A percentile compares a stretch with the other conserved stretches of the same genome.
Conservation (phyloP, 2,888 invertebrate genomes). For the Cremastinae sp. region DNA sequence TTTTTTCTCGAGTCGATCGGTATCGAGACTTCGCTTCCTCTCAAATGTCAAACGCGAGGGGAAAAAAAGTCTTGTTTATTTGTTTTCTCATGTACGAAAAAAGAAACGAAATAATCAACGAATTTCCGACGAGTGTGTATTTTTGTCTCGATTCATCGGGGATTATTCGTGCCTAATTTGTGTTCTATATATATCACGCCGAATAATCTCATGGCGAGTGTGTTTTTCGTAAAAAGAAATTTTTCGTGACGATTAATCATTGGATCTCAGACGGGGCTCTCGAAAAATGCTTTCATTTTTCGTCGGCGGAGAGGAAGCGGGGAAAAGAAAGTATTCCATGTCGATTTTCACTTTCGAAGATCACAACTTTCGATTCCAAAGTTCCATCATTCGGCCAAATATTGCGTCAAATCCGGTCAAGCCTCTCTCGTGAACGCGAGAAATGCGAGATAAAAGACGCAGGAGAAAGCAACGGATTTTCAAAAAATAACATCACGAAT, state of each 20-base stretch:
- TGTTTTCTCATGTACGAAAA: too few relatives aligned
- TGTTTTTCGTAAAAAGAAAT: too few relatives aligned
- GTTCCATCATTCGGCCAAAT: slow-evolving; percentile 33
- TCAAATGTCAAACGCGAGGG: slow-evolving; percentile 11
- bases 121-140: too few relatives aligned
- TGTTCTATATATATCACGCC: not conserved
- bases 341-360: slow-evolving; percentile 51
- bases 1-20: slow-evolving; percentile 24
- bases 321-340: slow-evolving; percentile 26
- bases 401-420: slow-evolving; percentile 37
- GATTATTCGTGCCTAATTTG: not conserved
- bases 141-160: too few relatives aligned
- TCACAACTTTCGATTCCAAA: slow-evolving; percentile 45
- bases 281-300: slow-evolving; percentile 2
- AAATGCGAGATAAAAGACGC: not conserved
- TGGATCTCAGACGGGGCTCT: not conserved
- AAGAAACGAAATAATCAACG: too few relatives aligned
- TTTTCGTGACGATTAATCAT: not conserved
- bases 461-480: not conserved
- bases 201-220: not conserved
- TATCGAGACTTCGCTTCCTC: slow-evolving; percentile 7
- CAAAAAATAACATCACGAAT: not conserved
- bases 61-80: too few relatives aligned
- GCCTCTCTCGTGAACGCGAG: slow-evolving; percentile 3
- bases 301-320: slow-evolving; percentile 18